phyloP scores from a whole-genome alignment of 2,797 vertebrate genomes.

The Caiman crocodilus region DNA sequence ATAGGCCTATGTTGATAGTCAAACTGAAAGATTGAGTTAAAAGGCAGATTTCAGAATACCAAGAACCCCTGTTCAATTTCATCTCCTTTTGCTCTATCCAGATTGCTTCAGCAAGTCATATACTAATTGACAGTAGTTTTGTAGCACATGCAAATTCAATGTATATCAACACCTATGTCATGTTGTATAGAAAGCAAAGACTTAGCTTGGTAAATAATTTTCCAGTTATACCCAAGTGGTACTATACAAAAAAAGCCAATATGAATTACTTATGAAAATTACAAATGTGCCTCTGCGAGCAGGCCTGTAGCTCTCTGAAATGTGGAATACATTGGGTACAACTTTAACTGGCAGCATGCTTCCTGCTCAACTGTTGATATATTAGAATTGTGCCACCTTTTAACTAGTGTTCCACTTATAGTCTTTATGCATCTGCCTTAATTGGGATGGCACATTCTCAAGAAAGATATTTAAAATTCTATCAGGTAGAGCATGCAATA shows the following conservation, averaged over 20 bases:
- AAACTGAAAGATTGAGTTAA: not conserved
- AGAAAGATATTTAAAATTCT: conserved; percentile 15
- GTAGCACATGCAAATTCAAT: not conserved
- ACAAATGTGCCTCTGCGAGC: not conserved
- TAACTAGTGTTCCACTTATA: not conserved
- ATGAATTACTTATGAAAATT: not conserved
- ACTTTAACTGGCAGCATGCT: not conserved
- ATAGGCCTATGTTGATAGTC: not conserved
- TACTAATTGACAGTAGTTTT: not conserved
- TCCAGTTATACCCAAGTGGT: not conserved
- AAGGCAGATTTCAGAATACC: not conserved
- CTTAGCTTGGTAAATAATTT: not conserved
- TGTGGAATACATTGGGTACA: not conserved
- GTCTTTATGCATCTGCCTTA: not conserved
- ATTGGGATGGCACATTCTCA: not conserved
- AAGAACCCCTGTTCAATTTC: not conserved
- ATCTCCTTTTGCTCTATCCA: not conserved
- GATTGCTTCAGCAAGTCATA: not conserved
- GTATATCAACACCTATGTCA: fast-evolving
- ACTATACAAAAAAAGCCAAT: not conserved
- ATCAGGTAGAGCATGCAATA: not conserved
- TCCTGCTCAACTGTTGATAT: not conserved
- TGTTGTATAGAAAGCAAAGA: not conserved
- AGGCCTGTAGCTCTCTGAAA: not conserved
- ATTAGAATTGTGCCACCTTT: not conserved